Evolutionary conservation across 1,140 invertebrate genomes (phyloP).

Genomic region (Galleria mellonella): DNA sequence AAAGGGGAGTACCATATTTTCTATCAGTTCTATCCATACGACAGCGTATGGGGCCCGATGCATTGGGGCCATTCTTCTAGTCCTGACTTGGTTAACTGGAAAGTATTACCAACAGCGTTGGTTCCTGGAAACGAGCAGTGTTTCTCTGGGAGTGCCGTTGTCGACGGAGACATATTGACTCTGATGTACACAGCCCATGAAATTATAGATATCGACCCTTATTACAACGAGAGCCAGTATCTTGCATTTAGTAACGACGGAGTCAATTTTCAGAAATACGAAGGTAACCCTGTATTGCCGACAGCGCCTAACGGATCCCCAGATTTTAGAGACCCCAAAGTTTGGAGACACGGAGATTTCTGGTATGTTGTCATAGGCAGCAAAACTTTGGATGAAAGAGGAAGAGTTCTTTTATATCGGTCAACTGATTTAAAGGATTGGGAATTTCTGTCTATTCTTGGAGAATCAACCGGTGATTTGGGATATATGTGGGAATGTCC

Average conservation of each 20-base stretch:
- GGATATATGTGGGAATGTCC: constrained; percentile 70
- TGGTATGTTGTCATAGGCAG: constrained; percentile 63
- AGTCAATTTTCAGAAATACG: constrained; percentile 51
- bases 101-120: constrained; percentile 52
- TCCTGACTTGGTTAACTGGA: constrained; percentile 57
- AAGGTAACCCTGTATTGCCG: constrained; percentile 52
- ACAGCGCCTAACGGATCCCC: constrained; percentile 37
- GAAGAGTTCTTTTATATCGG: constrained; percentile 55
- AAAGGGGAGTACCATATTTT: constrained; percentile 62
- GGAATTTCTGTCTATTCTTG: constrained; percentile 54
- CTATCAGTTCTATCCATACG: constrained; percentile 63
- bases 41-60: constrained; percentile 53
- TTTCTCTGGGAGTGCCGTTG: constrained; percentile 62
- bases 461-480: constrained; percentile 43
- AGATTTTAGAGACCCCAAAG: constrained; percentile 69
- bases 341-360: constrained; percentile 52
- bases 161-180: constrained; percentile 33
- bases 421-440: constrained; percentile 52
- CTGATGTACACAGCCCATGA: constrained; percentile 59
- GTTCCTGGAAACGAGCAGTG: constrained; percentile 58
- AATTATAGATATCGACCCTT: constrained; percentile 26
- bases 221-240: constrained; percentile 53
- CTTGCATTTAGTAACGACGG: constrained; percentile 56
- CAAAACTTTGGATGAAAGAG: constrained; percentile 44
- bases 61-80: constrained; percentile 63